phyloP scores from a whole-genome alignment of 1,140 invertebrate genomes.

The Cotesia typhae region DNA sequence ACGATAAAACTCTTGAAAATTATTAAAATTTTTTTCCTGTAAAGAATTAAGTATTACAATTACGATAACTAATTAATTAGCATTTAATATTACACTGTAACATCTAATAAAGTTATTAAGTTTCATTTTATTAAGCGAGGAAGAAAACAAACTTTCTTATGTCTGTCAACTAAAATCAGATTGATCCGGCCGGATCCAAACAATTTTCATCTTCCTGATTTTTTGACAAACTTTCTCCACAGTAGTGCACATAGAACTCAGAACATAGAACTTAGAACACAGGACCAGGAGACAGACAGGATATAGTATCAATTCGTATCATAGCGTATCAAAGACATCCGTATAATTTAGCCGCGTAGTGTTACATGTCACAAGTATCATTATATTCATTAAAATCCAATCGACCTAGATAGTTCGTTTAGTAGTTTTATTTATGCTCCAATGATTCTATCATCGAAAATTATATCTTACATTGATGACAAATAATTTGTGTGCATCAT shows the following conservation, averaged over 20 bases:
- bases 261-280: too few relatives aligned
- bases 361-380: not conserved
- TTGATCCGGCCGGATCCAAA: conserved; percentile 37
- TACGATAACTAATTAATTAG: too few relatives aligned
- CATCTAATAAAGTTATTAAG: not conserved
- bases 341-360: not conserved
- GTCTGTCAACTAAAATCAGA: conserved; percentile 3
- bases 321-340: not conserved
- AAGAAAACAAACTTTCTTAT: conserved; percentile 30
- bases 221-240: conserved; percentile 50
- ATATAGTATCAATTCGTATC: not conserved
- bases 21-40: too few relatives aligned
- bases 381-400: conserved; percentile 19
- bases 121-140: conserved; percentile 9
- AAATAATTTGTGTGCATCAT: conserved; percentile 28
- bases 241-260: not conserved
- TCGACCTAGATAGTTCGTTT: conserved; percentile 20
- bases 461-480: conserved; percentile 19
- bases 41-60: too few relatives aligned
- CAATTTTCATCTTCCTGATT: conserved; percentile 47
- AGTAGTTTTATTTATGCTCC: conserved; percentile 9
- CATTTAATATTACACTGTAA: not conserved
- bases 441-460: conserved; percentile 5
- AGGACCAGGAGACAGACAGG: not conserved
- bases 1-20: too few relatives aligned